These are phyloP conservation scores for Drosophila ercepeae DNA, from an alignment of 1,140 invertebrate species.

Conservation along the genomic window DNA sequence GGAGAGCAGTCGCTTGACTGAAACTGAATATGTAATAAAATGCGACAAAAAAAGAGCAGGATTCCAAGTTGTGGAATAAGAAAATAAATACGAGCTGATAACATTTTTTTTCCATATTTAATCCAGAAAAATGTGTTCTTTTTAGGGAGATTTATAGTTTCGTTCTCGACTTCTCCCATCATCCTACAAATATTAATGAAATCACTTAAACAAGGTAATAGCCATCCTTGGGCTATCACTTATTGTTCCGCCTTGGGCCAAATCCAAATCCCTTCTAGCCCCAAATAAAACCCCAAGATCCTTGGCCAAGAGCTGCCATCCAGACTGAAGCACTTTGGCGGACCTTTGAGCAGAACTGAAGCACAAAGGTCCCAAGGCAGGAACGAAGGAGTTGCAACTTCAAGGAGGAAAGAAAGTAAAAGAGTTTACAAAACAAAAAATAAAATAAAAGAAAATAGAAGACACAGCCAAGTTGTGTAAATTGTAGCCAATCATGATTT, in stretches of 20 bases:
- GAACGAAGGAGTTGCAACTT: constrained; percentile 5
- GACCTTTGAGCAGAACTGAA: too few species aligned
- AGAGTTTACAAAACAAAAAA: background rate
- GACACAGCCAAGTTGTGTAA: constrained; percentile 66
- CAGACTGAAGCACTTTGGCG: constrained; percentile 32
- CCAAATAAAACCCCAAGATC: background rate
- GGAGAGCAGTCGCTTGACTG: constrained; percentile 62
- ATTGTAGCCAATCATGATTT: constrained; percentile 82
- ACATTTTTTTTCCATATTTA: background rate
- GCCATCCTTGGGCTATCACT: background rate
- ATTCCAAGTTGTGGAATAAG: constrained; percentile 30
- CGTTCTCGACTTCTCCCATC: too few species aligned
- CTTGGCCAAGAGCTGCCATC: constrained; percentile 27
- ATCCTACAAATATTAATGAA: background rate
- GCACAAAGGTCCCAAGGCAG: background rate
- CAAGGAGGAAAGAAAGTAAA: background rate
- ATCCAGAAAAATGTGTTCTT: background rate
- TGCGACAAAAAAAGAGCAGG: constrained; percentile 45
- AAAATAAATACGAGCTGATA: constrained; percentile 24
- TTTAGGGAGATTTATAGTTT: too few species aligned
- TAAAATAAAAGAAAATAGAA: background rate
- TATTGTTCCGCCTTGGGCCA: background rate
- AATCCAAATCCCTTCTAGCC: constrained; percentile 22
- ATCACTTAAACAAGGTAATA: constrained; percentile 20
- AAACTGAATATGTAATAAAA: constrained; percentile 62